A percentile compares a stretch with the other conserved stretches of the same genome.
Evolutionary conservation across 2,888 invertebrate genomes (phyloP).

Genomic region (Oligia latruncula): DNA sequence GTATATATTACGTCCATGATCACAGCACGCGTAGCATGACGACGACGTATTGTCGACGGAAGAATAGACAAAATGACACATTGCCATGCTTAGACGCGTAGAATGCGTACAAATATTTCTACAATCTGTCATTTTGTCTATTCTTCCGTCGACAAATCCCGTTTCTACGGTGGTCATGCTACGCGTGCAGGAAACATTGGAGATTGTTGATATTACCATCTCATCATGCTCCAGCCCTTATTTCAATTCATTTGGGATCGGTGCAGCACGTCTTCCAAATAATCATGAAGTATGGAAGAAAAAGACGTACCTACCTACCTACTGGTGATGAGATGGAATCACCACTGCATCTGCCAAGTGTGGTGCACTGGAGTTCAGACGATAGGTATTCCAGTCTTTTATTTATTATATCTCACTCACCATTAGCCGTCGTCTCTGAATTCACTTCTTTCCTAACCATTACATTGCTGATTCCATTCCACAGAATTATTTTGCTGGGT

Average conservation of each 20-base stretch:
- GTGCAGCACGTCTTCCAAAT: background rate
- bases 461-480: background rate
- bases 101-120: too few relatives aligned
- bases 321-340: background rate
- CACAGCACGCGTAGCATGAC: too few relatives aligned
- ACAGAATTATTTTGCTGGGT: background rate
- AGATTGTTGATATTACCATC: background rate
- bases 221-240: background rate
- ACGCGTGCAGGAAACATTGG: background rate
- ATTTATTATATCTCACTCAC: background rate
- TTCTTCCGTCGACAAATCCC: too few relatives aligned
- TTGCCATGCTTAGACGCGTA: too few relatives aligned
- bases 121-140: too few relatives aligned
- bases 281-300: background rate
- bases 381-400: background rate
- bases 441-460: background rate
- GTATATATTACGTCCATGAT: too few relatives aligned
- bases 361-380: background rate
- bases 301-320: too few relatives aligned
- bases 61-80: too few relatives aligned
- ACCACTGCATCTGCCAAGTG: background rate
- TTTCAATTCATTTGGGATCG: too few relatives aligned
- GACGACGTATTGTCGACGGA: too few relatives aligned
- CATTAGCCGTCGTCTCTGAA: background rate
- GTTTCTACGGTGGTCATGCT: too few relatives aligned